Conservation (phyloP, 2,797 vertebrate genomes). For the Pseudochaenichthys georgianus region DNA sequence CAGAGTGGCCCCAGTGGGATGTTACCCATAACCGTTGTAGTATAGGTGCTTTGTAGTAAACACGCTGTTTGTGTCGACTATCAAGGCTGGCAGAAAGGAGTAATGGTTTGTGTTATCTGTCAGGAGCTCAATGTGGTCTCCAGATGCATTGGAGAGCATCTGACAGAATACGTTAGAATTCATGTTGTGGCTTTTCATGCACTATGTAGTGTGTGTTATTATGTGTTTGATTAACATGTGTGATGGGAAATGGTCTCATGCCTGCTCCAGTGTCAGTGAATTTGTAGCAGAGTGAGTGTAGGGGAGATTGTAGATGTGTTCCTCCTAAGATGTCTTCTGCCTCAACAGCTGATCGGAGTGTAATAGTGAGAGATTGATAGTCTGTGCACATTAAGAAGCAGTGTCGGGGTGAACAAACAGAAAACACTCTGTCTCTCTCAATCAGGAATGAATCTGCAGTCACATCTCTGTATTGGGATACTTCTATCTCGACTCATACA, state of each 20-base stretch:
- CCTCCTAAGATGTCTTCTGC: constrained; percentile 53
- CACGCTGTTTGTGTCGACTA: constrained; percentile 21
- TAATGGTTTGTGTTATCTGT: constrained; percentile 3
- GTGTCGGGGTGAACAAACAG: neutral
- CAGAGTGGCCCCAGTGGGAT: constrained; percentile 2
- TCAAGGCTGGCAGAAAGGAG: neutral
- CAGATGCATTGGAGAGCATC: neutral
- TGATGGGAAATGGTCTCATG: too few species aligned
- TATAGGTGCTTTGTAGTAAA: constrained; percentile 7
- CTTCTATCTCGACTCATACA: too few species aligned
- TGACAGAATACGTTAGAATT: too few species aligned
- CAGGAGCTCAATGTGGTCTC: constrained; percentile 9
- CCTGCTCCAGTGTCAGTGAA: neutral
- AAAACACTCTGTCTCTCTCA: neutral
- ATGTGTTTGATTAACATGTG: neutral
- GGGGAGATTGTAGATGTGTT: constrained; percentile 23
- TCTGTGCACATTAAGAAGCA: constrained; percentile 12
- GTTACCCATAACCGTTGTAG: constrained; percentile 1
- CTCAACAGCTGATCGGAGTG: constrained; percentile 41
- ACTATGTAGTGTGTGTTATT: neutral
- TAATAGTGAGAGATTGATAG: constrained; percentile 27
- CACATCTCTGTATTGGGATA: neutral
- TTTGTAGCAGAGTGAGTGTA: constrained; percentile 13
- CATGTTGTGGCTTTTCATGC: too few species aligned
- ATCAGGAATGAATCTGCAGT: neutral